Percentiles rank a stretch among this genome's conserved stretches.
Conservation (phyloP, 1,140 invertebrate species). For the Papilio machaon region DNA sequence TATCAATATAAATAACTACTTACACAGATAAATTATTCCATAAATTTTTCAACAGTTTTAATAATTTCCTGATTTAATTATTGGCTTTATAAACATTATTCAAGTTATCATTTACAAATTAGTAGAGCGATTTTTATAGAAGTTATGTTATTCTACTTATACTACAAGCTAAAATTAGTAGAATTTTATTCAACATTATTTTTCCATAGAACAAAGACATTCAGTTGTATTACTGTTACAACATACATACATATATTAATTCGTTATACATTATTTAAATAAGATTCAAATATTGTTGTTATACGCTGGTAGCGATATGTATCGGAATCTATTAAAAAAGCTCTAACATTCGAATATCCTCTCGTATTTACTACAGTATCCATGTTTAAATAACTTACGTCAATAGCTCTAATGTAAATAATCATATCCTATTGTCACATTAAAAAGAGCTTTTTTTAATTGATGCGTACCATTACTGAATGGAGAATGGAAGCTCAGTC, state of each 20-base stretch:
- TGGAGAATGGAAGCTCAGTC: too few relatives aligned
- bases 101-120: too few relatives aligned
- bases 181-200: too few relatives aligned
- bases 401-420: too few relatives aligned
- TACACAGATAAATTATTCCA: neutral
- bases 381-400: neutral
- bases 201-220: too few relatives aligned
- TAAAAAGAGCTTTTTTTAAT: too few relatives aligned
- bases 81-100: neutral
- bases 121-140: too few relatives aligned
- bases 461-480: too few relatives aligned
- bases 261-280: neutral
- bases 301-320: neutral
- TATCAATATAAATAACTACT: neutral
- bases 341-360: slow-evolving; percentile 19
- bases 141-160: too few relatives aligned
- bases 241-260: neutral
- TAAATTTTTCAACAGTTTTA: neutral
- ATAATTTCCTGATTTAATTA: neutral
- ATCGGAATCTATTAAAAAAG: slow-evolving; percentile 23
- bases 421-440: too few relatives aligned
- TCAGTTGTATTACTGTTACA: too few relatives aligned
- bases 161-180: too few relatives aligned
- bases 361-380: neutral
- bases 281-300: neutral